Evolutionary conservation across 2,113 vertebrate species (phyloP), one percentile per base, ranked within the genome.

Genomic region (Dicrurus megarhynchus): DNA sequence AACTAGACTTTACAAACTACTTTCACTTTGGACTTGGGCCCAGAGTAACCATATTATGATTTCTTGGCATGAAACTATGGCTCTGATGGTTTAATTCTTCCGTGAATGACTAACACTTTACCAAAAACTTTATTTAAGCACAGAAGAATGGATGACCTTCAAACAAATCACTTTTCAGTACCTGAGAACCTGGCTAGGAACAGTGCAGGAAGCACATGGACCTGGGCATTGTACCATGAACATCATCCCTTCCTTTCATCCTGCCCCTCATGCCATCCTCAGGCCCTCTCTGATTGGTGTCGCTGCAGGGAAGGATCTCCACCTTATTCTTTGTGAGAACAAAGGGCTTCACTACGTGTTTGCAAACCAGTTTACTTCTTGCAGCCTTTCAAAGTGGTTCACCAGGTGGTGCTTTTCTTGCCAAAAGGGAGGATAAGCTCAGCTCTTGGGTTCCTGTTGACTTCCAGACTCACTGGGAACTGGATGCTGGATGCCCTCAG

Each of bases 121-220:
- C 47, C 44, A 88, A 74, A 81, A 70, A 55, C 52, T 86, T 77
- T 73, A 27, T 69, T 89, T 90, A 92, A 89, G 61, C 76, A n/a
- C 69, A 76, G 57, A 94, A 95, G 77, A 96, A 89, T 89, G 47
- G 61, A 6, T 65, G 86, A 89, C 93, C 77, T 95, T 96, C 87
- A 96, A 89, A 73, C 65, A 93, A 91, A 64, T 75, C 0, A 10
- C 16, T 89, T 67, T 73, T 68, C 24, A 73, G 11, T 59, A 82
- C 47, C 81, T 47, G 47, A 89, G 77, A 87, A 81, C 37, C 59
- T 67, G 52, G 33, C 77, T 73, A 42, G 89, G 49, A 96, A 22
- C 47, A 47, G 26, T 10, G 28, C 7, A 2, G 56, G 90, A 95
- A 94, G 67, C 6, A 8, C 61, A 41, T 4, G 2, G 70, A 87